Percentiles rank a stretch among this genome's conserved stretches.
These are phyloP conservation scores for Actinia equina DNA, from an alignment of 64 coral and sea anemone genomes.

Conservation along the genomic window DNA sequence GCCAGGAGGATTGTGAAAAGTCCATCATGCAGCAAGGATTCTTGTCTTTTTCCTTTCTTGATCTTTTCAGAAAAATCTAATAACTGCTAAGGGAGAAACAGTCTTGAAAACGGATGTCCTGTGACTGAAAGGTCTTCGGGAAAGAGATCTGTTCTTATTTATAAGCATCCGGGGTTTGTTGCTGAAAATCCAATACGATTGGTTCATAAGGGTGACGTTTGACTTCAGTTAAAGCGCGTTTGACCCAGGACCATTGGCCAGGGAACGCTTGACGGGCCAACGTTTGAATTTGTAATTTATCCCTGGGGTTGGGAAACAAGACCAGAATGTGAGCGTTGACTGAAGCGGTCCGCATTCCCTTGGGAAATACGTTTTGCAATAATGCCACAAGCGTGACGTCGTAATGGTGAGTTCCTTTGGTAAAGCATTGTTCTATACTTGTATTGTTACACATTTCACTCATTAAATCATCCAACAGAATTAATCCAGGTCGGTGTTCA, in stretches of 20 bases:
- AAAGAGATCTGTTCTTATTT: neutral
- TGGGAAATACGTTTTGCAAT: slow-evolving; percentile 39
- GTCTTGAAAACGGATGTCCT: too few relatives aligned
- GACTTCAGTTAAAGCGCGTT: neutral
- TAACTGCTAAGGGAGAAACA: too few relatives aligned
- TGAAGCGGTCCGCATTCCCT: slow-evolving; percentile 15
- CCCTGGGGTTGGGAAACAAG: neutral
- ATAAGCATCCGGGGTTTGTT: neutral
- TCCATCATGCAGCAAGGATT: too few relatives aligned
- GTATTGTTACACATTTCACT: slow-evolving; percentile 21
- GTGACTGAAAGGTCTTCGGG: neutral
- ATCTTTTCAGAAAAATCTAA: too few relatives aligned
- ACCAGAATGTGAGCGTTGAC: slow-evolving; percentile 32
- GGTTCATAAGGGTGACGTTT: neutral
- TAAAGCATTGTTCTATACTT: slow-evolving; percentile 30
- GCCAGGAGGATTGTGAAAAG: too few relatives aligned
- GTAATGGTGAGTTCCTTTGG: slow-evolving; percentile 35
- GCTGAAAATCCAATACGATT: slow-evolving; percentile 2
- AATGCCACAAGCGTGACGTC: slow-evolving; percentile 25
- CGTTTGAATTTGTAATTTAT: neutral
- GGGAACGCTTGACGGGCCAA: slow-evolving; percentile 2
- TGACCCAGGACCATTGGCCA: neutral
- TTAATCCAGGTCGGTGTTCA: slow-evolving; percentile 9
- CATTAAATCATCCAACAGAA: slow-evolving; percentile 48
- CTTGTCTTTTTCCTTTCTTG: too few relatives aligned